Evolutionary conservation across 1,140 invertebrate species (phyloP).

Genomic region (Holcopasites calliopsidis): DNA sequence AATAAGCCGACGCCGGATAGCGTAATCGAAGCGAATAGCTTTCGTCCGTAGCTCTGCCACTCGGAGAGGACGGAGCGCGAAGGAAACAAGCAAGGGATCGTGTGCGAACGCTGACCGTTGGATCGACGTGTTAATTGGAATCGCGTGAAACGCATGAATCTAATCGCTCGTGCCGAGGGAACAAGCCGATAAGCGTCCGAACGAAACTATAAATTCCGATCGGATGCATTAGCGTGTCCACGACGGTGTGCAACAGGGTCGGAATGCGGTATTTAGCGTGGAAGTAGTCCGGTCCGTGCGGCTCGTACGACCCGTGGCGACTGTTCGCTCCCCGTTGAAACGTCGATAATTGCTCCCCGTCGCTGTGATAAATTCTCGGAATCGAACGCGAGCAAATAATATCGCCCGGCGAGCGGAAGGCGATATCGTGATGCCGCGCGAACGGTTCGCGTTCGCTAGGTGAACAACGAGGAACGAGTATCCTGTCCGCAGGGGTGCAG

Average conservation of each 20-base stretch:
- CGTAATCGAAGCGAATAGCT: conserved; percentile 39
- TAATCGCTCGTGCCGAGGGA: conserved; percentile 55
- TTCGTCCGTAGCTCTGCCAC: too few relatives aligned
- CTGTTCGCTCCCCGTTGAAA: neutral
- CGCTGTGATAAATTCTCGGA: conserved; percentile 8
- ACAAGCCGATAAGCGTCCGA: conserved; percentile 39
- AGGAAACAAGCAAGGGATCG: neutral
- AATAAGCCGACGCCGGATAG: conserved; percentile 2
- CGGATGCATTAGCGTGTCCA: conserved; percentile 59
- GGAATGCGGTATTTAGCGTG: conserved; percentile 37
- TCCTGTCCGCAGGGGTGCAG: conserved; percentile 4
- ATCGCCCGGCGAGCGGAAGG: too few relatives aligned
- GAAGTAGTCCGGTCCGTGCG: conserved; percentile 37
- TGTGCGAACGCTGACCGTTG: neutral
- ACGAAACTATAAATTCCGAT: conserved; percentile 64
- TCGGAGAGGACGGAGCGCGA: too few relatives aligned
- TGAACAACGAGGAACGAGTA: neutral
- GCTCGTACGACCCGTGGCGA: neutral
- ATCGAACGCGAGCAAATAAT: too few relatives aligned
- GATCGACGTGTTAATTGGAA: conserved; percentile 63
- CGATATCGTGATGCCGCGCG: too few relatives aligned
- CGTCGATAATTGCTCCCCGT: conserved; percentile 18
- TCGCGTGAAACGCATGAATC: conserved; percentile 60
- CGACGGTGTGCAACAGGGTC: conserved; percentile 3
- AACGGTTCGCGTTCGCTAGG: neutral